Conservation (phyloP, 2,797 vertebrate genomes). For the Momotus momota region DNA sequence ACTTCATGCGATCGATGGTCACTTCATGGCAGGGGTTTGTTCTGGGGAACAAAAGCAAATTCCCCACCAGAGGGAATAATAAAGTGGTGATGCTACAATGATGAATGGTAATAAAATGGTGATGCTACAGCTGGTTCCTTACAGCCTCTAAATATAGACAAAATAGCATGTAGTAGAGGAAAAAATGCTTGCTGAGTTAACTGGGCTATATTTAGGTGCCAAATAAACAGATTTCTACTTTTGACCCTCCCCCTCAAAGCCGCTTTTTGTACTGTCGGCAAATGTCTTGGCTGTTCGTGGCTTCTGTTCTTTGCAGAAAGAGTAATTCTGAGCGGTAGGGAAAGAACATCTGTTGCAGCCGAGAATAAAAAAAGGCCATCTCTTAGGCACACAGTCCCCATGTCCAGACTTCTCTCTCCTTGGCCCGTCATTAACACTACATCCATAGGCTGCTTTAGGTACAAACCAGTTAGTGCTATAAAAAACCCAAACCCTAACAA, state of each 20-base stretch:
- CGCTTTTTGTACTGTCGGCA: background rate
- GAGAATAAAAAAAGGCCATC: background rate
- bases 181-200: conserved; percentile 54
- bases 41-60: background rate
- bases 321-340: background rate
- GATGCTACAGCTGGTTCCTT: conserved; percentile 51
- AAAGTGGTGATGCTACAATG: conserved; percentile 32
- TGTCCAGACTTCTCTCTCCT: background rate
- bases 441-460: background rate
- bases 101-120: conserved; percentile 26
- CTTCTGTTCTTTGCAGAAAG: background rate
- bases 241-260: conserved; percentile 25
- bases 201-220: conserved; percentile 48
- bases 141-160: conserved; percentile 35
- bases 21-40: background rate
- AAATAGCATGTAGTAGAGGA: conserved; percentile 40
- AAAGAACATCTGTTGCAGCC: background rate
- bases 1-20: background rate
- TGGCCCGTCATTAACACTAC: accelerated
- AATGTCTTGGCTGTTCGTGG: background rate
- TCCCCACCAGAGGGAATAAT: conserved; percentile 18
- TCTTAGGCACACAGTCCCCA: background rate
- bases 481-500: background rate
- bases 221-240: conserved; percentile 48
- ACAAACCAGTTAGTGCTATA: background rate